Base-by-base conservation (phyloP, 2,888 invertebrate genomes). In the Xanthia togata region DNA sequence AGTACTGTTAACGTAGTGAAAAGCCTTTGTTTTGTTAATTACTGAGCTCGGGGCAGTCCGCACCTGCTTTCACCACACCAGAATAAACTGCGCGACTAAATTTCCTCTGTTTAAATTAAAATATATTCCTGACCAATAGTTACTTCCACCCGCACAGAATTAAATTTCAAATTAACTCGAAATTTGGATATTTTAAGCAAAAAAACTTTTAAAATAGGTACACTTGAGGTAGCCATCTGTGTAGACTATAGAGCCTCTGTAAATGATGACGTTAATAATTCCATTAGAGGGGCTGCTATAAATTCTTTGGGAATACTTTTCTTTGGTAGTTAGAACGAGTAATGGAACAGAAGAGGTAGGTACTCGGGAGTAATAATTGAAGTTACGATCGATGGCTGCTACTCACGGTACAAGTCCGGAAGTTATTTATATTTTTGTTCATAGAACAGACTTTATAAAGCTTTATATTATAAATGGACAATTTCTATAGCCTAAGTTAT, bases 1-100 rank as follows among this genome's bases (percentile, higher is more conserved):
- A 93, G 93, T 92, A 91, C 92, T 93, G 91, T 92, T 93, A 92
- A 92, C 92, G 93, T 91, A 90, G 92, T 92, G 93, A 92, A 93
- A 93, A 92, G 92, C 93, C 92, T 94, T 94, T 94, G 94, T 95
- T 94, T 94, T 94, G 94, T 95, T 95, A 95, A 95, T 95, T 95
- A 94, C 94, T 91, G 91, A 89, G 92, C 92, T 91, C 90, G 90
- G 88, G 91, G 90, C 92, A 89, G 90, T 90, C 92, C 91, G 93
- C 94, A 94, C 94, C 94, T 94, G 95, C 92, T 90, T 91, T 92
- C 89, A 90, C 93, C 93, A 88, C 94, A 93, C 89, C 92, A 91
- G 91, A 93, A 94, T 94, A 93, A 93, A 94, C 93, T 91, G 91
- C 84, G 89, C 85, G 90, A 92, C 93, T 91, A 93, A 94, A 94